These are phyloP conservation scores for Cyprinodon diabolis DNA, from an alignment of 2,797 vertebrate genomes.

Conservation along the genomic window DNA sequence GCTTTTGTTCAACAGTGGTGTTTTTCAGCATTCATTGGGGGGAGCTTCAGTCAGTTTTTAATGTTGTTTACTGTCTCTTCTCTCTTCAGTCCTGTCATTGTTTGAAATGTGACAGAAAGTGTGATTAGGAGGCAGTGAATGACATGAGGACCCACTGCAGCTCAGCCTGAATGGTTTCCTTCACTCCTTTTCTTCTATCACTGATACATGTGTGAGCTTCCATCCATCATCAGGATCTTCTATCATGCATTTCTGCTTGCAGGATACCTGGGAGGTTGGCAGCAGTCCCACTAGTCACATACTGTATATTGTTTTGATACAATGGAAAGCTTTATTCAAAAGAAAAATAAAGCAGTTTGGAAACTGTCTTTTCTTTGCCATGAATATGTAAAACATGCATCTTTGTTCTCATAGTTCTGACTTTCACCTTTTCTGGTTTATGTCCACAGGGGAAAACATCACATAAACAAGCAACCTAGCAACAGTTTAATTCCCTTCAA, in stretches of 20 bases:
- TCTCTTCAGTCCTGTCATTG: fast-evolving
- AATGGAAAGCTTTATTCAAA: not conserved
- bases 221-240: no score
- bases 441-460: not conserved
- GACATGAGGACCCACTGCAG: not conserved
- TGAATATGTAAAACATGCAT: not conserved
- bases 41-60: no score
- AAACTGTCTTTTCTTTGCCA: not conserved
- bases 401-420: not conserved
- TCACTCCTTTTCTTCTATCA: not conserved
- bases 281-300: not conserved
- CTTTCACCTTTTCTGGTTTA: not conserved
- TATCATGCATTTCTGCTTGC: not conserved
- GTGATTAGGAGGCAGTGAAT: not conserved
- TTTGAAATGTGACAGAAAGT: no score
- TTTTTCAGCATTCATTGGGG: no score
- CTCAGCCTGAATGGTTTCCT: not conserved
- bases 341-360: not conserved
- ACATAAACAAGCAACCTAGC: not conserved
- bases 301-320: not conserved
- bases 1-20: no score
- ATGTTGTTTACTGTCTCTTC: not conserved
- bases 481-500: not conserved
- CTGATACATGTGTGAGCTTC: no score
- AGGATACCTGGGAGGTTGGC: not conserved